Percentiles rank a stretch among this genome's conserved stretches.
phyloP scores from a whole-genome alignment of 2,113 vertebrate genomes.

The Callopanchax toddi region DNA sequence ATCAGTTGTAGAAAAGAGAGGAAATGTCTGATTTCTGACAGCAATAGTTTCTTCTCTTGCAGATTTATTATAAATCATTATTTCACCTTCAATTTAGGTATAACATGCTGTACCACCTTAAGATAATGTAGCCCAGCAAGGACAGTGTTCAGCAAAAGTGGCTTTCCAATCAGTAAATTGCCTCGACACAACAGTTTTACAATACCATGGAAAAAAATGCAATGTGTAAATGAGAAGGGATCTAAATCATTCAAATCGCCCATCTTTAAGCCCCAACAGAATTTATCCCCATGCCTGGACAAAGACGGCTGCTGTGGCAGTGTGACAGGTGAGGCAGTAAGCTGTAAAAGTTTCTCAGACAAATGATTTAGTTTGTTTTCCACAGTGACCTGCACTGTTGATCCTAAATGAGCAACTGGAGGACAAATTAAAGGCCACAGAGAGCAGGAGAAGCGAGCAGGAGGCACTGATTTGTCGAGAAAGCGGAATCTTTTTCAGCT shows the following conservation, averaged over 20 bases:
- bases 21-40: too few species aligned
- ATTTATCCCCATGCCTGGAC: slow-evolving; percentile 45
- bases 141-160: slow-evolving; percentile 52
- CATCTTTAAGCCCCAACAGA: slow-evolving; percentile 35
- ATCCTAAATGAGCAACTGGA: slow-evolving; percentile 43
- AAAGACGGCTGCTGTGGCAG: slow-evolving; percentile 2
- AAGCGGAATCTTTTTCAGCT: slow-evolving; percentile 22
- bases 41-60: too few species aligned
- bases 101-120: background rate
- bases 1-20: too few species aligned
- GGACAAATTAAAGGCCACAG: slow-evolving; percentile 46
- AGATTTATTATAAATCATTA: too few species aligned
- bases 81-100: too few species aligned
- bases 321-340: background rate
- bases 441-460: slow-evolving; percentile 12
- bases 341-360: slow-evolving; percentile 46
- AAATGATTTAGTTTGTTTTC: slow-evolving; percentile 46
- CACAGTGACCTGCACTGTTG: slow-evolving; percentile 18
- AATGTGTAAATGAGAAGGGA: slow-evolving; percentile 54
- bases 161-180: slow-evolving; percentile 73
- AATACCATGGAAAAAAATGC: slow-evolving; percentile 66
- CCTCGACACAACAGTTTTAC: slow-evolving; percentile 42
- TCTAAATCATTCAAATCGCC: slow-evolving; percentile 75
- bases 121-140: slow-evolving; percentile 34
- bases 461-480: slow-evolving; percentile 27